Evolutionary conservation across 2,797 vertebrate species (phyloP).

Genomic region (Ambastaia sidthimunki): DNA sequence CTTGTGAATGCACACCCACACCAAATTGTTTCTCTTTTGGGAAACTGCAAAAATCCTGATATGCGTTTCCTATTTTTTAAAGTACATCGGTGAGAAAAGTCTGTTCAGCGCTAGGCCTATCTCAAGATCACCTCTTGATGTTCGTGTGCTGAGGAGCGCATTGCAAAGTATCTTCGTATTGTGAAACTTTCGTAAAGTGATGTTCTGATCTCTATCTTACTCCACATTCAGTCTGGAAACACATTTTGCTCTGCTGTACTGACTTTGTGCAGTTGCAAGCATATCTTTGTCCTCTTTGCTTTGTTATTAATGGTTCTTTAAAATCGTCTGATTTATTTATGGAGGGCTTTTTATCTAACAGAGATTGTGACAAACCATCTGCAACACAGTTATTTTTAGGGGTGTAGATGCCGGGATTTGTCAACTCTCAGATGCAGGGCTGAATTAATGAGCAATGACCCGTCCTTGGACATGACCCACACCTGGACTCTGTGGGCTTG

Average conservation of each 20-base stretch:
- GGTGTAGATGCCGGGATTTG: constrained; percentile 5
- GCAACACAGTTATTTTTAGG: constrained; percentile 13
- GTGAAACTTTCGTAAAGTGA: constrained; percentile 1
- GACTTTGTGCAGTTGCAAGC: not conserved
- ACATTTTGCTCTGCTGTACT: not conserved
- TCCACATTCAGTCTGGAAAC: constrained; percentile 13
- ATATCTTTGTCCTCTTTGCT: not conserved
- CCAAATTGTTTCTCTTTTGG: constrained; percentile 24
- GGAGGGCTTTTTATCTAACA: not conserved
- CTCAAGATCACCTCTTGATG: constrained; percentile 22
- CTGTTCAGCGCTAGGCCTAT: constrained; percentile 18
- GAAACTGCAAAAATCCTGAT: constrained; percentile 18
- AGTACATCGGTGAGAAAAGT: constrained; percentile 2
- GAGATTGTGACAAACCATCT: constrained; percentile 16
- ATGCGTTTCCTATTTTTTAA: constrained; percentile 24
- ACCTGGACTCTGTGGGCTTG: constrained; percentile 26
- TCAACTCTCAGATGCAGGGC: constrained; percentile 11
- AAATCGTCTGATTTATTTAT: not conserved
- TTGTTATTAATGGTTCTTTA: not conserved
- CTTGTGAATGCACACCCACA: constrained; percentile 21
- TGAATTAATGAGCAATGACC: constrained; percentile 42
- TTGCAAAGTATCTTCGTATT: not conserved
- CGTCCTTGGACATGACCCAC: constrained; percentile 25
- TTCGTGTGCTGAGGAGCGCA: not conserved
- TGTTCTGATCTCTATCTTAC: constrained; percentile 23